A percentile compares a stretch with the other conserved stretches of the same genome.
Conservation (phyloP, 2,113 vertebrate genomes). For the Notothenia rossii region DNA sequence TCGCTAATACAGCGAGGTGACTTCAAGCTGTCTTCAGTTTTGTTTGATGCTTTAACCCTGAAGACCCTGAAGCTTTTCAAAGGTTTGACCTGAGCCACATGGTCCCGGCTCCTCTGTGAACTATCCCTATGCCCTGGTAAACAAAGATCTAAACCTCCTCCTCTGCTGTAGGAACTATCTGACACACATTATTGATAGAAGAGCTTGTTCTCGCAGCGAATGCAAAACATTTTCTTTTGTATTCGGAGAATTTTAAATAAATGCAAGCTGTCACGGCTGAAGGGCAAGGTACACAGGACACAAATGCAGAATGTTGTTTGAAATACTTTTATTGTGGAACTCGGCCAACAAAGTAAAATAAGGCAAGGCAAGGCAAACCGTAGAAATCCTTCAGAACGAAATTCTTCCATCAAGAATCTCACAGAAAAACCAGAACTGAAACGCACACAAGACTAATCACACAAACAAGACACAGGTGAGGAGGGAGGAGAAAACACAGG, state of each 20-base stretch:
- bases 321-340: too few species aligned
- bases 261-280: too few species aligned
- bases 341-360: too few species aligned
- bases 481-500: too few species aligned
- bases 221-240: background rate
- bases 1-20: conserved; percentile 43
- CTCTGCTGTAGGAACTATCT: background rate
- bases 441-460: too few species aligned
- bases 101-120: background rate
- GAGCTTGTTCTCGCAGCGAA: background rate
- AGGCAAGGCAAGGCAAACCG: too few species aligned
- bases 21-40: conserved; percentile 1
- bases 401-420: too few species aligned
- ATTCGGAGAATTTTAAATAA: background rate
- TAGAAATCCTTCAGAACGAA: too few species aligned
- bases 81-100: background rate
- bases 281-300: too few species aligned
- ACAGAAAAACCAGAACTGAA: too few species aligned
- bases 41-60: conserved; percentile 10
- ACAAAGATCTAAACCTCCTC: background rate
- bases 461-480: too few species aligned
- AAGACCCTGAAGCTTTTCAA: conserved; percentile 5
- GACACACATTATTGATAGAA: background rate
- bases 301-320: too few species aligned
- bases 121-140: conserved; percentile 7